Evolutionary conservation across 2,113 vertebrate genomes (phyloP).

Genomic region (Columba livia): DNA sequence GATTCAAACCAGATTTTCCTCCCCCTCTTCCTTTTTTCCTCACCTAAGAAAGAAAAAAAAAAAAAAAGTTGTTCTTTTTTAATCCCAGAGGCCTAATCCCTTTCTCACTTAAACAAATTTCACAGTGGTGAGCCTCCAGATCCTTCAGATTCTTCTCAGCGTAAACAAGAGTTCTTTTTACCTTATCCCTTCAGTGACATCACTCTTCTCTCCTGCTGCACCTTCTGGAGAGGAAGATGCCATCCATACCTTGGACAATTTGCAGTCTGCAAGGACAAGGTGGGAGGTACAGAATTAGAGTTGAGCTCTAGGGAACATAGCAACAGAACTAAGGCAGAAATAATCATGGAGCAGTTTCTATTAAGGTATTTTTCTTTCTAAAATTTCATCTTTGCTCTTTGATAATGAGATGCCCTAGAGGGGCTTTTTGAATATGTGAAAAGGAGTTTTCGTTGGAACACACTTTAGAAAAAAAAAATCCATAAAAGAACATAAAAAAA

Average conservation of each 20-base stretch:
- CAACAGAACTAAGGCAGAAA: background rate
- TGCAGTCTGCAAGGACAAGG: background rate
- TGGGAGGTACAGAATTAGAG: background rate
- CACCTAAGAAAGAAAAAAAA: fast-evolving
- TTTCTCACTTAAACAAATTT: background rate
- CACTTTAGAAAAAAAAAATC: background rate
- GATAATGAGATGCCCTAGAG: background rate
- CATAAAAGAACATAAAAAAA: background rate
- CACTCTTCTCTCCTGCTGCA: background rate
- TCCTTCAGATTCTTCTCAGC: background rate
- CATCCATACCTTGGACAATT: fast-evolving
- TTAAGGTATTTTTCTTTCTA: background rate
- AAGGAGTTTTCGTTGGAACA: background rate
- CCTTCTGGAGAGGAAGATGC: background rate
- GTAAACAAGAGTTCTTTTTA: background rate
- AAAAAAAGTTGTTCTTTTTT: background rate
- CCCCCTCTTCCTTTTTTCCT: background rate
- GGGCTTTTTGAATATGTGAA: background rate
- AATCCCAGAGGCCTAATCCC: background rate
- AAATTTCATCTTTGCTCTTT: background rate
- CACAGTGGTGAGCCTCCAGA: fast-evolving
- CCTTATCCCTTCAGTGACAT: background rate
- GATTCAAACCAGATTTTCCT: background rate
- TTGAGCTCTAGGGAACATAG: background rate
- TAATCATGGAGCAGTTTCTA: background rate